Evolutionary conservation across 2,888 invertebrate species (phyloP).

Genomic region (Dichetophora obliterata): DNA sequence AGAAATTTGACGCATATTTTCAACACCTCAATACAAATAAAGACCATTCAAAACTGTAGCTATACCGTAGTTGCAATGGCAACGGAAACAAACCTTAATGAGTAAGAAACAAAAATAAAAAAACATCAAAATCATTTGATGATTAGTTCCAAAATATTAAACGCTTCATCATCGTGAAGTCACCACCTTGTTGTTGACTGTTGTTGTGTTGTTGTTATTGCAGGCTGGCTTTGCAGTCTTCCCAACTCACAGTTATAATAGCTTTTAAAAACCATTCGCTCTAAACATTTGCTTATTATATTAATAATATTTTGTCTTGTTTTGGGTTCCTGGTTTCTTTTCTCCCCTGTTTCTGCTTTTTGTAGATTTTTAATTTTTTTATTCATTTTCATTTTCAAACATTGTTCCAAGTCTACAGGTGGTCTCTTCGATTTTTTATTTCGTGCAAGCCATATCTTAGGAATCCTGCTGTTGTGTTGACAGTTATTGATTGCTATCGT

Average conservation of each 20-base stretch:
- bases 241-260: neutral
- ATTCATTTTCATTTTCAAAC: conserved; percentile 4
- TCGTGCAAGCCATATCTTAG: neutral
- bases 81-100: neutral
- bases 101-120: neutral
- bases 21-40: conserved; percentile 25
- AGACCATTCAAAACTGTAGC: neutral
- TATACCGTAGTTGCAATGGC: neutral
- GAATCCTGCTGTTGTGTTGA: conserved; percentile 37
- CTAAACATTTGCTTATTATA: conserved; percentile 2
- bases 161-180: conserved; percentile 32
- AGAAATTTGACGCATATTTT: conserved; percentile 20
- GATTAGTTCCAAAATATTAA: conserved; percentile 30
- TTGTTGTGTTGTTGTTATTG: conserved; percentile 9
- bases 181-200: conserved; percentile 1
- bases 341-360: neutral
- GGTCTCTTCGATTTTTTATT: conserved; percentile 10
- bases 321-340: neutral
- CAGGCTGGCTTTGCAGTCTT: neutral
- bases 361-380: neutral
- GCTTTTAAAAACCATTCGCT: neutral
- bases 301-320: neutral
- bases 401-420: conserved; percentile 26
- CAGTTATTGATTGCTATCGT: conserved; percentile 39
- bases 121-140: conserved; percentile 5